Evolutionary conservation across 2,113 vertebrate genomes (phyloP), one percentile per base, ranked within the genome.

Genomic region (Alexandromys fortis): DNA sequence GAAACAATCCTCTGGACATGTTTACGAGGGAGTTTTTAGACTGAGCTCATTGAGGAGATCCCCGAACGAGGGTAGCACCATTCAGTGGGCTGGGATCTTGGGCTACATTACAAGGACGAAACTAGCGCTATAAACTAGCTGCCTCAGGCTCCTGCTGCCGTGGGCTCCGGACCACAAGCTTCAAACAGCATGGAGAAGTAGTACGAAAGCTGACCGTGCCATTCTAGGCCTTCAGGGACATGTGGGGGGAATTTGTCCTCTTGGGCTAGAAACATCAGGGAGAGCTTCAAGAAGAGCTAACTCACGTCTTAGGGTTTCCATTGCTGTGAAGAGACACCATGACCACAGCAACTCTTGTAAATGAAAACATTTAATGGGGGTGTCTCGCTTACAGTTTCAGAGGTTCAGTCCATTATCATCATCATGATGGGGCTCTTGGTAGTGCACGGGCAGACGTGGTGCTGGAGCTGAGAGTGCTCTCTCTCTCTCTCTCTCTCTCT

Each of bases 381-480:
- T 22, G 70, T 19, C 70, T 72, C n/a, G 2, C 35, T 38, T 38
- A n/a, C 70, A 72, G 70, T 72, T 21, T n/a, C 68, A 13, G 33
- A 70, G 14, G 68, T 17, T 70, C 33, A n/a, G 33, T 70, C 33
- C 70, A 38, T 38, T 72, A 10, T 21, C 70, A 72, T 21, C 70
- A 72, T 21, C 70, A 22, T 38, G 7, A 72, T 22, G 70, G 70
- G 35, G 70, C 9, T 72, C 17, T 38, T 72, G 70, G 17, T 35
- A 72, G 70, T 3, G 3, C 0, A 17, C 0, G 19, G 17, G 17
- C 17, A 9, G 70, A 22, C 1, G 2, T 22, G 35, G 70, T 38
- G 7, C 70, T 72, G 35, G 7, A n/a, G 35, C 7, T 70, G 68
- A 70, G 70, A 38, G 70, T n/a, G 7, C 7, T 19, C n/a, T n/a